phyloP scores from a whole-genome alignment of 2,888 invertebrate genomes.

The Dermolepida albohirtum region DNA sequence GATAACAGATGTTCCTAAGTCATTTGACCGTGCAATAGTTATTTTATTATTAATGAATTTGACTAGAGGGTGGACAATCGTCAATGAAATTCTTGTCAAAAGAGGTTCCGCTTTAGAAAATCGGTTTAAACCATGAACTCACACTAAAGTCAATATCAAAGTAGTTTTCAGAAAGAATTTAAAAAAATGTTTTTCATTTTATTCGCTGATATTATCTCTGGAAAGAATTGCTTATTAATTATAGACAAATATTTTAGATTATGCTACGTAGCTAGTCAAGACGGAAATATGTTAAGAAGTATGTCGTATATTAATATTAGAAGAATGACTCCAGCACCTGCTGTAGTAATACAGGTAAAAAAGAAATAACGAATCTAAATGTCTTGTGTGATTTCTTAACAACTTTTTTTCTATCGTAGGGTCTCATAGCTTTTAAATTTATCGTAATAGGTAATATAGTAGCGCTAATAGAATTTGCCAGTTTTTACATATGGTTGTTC shows the following conservation, averaged over 20 bases:
- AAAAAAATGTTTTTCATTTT: too few species aligned
- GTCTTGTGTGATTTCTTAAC: constrained; percentile 2
- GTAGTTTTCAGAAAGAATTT: too few species aligned
- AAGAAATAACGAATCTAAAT: background rate
- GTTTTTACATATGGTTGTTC: constrained; percentile 89
- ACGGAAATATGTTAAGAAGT: constrained; percentile 83
- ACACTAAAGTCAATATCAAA: too few species aligned
- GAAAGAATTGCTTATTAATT: too few species aligned
- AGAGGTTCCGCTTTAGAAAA: too few species aligned
- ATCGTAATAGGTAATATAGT: constrained; percentile 80
- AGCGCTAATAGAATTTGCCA: constrained; percentile 85
- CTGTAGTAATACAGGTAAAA: constrained; percentile 81
- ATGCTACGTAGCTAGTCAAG: constrained; percentile 85
- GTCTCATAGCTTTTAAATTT: constrained; percentile 76
- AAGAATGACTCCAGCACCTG: constrained; percentile 82
- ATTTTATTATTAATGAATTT: too few species aligned
- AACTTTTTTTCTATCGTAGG: constrained; percentile 65
- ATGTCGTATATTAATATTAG: constrained; percentile 83
- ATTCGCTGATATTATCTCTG: too few species aligned
- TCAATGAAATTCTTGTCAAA: too few species aligned
- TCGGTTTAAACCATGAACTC: too few species aligned
- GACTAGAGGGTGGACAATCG: too few species aligned
- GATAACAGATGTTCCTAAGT: too few species aligned
- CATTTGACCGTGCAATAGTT: too few species aligned
- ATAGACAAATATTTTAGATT: constrained; percentile 69